Evolutionary conservation across 2,888 invertebrate species (phyloP).

Genomic region (Phytoseiulus persimilis): DNA sequence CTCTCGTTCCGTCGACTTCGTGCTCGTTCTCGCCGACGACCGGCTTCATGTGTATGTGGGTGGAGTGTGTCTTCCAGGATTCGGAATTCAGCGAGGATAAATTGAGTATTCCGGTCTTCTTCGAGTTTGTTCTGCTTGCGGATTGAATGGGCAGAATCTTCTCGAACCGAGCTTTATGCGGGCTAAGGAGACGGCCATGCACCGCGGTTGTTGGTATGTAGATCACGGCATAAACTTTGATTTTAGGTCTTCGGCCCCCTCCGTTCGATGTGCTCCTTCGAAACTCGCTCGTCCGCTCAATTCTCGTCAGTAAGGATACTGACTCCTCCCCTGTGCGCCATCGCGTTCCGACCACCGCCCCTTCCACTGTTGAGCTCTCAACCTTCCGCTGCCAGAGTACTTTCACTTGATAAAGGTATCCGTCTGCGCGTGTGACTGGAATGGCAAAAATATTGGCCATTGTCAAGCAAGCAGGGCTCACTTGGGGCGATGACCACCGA

Average conservation of each 20-base stretch:
- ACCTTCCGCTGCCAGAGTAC: neutral
- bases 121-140: neutral
- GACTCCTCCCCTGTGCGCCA: neutral
- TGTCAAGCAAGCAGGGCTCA: too few species aligned
- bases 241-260: neutral
- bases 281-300: neutral
- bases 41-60: neutral
- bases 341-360: neutral
- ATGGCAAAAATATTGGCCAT: too few species aligned
- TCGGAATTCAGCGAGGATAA: neutral
- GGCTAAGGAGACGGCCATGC: neutral
- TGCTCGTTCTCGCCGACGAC: neutral
- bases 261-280: neutral
- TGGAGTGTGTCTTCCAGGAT: neutral
- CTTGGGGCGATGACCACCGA: too few species aligned
- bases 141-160: neutral
- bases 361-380: neutral
- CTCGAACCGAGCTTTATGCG: neutral
- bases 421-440: too few species aligned
- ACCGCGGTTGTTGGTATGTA: neutral
- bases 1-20: neutral
- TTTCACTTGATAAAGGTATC: too few species aligned
- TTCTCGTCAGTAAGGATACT: neutral
- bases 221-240: conserved; percentile 5
- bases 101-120: neutral